phyloP scores from a whole-genome alignment of 2,113 vertebrate species.

The Ptyas mucosa region DNA sequence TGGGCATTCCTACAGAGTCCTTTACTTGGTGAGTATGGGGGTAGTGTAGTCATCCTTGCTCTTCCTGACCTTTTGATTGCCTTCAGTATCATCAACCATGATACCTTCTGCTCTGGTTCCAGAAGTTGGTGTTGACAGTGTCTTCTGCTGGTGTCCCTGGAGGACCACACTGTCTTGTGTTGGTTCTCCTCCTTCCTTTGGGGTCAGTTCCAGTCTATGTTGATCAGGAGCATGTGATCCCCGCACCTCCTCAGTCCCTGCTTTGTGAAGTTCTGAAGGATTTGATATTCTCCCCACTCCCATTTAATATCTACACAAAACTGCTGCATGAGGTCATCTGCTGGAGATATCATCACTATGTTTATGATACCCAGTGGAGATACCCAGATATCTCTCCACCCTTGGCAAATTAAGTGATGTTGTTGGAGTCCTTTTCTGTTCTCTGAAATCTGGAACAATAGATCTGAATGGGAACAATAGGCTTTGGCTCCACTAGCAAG shows the following conservation, averaged over 20 bases:
- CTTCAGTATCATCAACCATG: not conserved
- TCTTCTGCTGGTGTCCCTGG: not conserved
- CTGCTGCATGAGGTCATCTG: not conserved
- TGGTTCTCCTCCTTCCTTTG: not conserved
- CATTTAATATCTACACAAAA: not conserved
- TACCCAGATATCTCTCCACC: not conserved
- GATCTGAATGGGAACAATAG: not conserved
- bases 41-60: not conserved
- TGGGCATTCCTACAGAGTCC: conserved; percentile 92
- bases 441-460: not conserved
- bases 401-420: not conserved
- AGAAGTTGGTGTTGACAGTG: not conserved
- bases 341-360: not conserved
- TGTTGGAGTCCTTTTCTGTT: not conserved
- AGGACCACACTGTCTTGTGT: not conserved
- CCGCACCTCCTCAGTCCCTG: not conserved
- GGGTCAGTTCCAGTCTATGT: not conserved
- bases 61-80: not conserved
- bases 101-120: not conserved
- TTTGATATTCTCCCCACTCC: not conserved
- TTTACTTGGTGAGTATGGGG: conserved; percentile 85
- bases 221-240: not conserved
- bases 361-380: not conserved
- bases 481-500: not conserved
- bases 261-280: not conserved